Conservation (phyloP, 2,888 invertebrate genomes). For the Macaria liturata region DNA sequence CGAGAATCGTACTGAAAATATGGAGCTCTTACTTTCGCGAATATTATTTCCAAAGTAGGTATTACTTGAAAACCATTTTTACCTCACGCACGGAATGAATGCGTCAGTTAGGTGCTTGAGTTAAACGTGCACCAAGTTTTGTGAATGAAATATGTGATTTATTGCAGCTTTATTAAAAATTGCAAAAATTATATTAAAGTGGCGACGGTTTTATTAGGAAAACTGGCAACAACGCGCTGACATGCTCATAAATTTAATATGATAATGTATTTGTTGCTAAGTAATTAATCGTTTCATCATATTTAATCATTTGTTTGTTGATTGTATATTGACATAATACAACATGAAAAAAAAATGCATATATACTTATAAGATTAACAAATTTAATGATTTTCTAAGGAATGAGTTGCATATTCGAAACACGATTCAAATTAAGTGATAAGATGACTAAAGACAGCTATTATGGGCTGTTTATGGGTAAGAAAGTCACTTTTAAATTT, state of each 20-base stretch:
- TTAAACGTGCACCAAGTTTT: neutral
- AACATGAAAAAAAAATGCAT: too few species aligned
- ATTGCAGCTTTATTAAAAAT: neutral
- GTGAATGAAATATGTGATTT: neutral
- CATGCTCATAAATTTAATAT: too few species aligned
- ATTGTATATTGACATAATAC: too few species aligned
- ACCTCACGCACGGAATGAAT: conserved; percentile 25
- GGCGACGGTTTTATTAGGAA: too few species aligned
- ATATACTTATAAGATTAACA: conserved; percentile 40
- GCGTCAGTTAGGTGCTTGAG: conserved; percentile 2
- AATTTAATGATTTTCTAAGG: conserved; percentile 48
- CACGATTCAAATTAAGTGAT: conserved; percentile 80
- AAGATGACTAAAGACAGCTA: conserved; percentile 58
- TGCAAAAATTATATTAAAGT: too few species aligned
- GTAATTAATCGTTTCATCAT: too few species aligned
- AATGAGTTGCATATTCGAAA: conserved; percentile 61
- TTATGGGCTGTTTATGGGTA: too few species aligned
- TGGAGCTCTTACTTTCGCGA: conserved; percentile 47
- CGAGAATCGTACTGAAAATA: conserved; percentile 52
- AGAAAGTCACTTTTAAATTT: too few species aligned
- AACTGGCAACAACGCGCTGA: too few species aligned
- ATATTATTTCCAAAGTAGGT: conserved; percentile 46
- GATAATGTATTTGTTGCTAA: too few species aligned
- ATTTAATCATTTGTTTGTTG: too few species aligned
- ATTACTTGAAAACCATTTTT: conserved; percentile 27